These are phyloP conservation scores for Dinothrombium tinctorium DNA, from an alignment of 1,140 invertebrate species.

Conservation along the genomic window DNA sequence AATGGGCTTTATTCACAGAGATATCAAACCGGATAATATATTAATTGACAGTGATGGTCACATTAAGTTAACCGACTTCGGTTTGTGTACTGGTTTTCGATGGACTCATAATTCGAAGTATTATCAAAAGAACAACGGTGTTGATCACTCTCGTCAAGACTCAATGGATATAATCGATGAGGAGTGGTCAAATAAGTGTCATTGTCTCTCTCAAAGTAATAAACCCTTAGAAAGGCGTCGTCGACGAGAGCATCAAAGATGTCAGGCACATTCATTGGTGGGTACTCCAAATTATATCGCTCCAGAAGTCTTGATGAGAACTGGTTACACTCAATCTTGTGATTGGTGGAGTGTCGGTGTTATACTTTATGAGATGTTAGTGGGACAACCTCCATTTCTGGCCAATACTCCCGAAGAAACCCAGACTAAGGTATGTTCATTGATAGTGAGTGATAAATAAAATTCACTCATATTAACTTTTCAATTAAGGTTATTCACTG, in stretches of 20 bases:
- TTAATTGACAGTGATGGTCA: conserved; percentile 88
- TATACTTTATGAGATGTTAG: conserved; percentile 96
- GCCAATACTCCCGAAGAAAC: conserved; percentile 81
- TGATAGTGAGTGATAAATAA: not conserved
- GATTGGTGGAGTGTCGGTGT: conserved; percentile 99
- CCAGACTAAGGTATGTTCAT: conserved; percentile 36
- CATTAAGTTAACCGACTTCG: conserved; percentile 96
- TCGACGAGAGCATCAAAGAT: conserved; percentile 64
- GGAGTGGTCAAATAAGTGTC: conserved; percentile 12
- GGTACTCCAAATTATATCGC: conserved; percentile 97
- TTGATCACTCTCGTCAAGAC: not conserved
- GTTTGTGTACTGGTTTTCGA: conserved; percentile 92
- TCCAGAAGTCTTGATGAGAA: conserved; percentile 71
- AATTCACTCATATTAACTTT: conserved; percentile 3
- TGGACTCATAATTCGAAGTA: conserved; percentile 98
- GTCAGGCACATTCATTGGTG: conserved; percentile 85
- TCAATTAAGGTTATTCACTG: conserved; percentile 75
- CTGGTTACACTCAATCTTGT: conserved; percentile 73
- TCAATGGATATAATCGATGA: not conserved
- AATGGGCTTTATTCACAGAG: conserved; percentile 95
- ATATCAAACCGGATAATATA: conserved; percentile 98
- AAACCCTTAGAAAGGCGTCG: conserved; percentile 62
- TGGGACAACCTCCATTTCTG: conserved; percentile 87
- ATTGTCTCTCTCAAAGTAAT: conserved; percentile 19
- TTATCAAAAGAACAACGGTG: conserved; percentile 46